Base-by-base conservation (phyloP, 1,140 invertebrate species). In the Conus ventricosus region DNA sequence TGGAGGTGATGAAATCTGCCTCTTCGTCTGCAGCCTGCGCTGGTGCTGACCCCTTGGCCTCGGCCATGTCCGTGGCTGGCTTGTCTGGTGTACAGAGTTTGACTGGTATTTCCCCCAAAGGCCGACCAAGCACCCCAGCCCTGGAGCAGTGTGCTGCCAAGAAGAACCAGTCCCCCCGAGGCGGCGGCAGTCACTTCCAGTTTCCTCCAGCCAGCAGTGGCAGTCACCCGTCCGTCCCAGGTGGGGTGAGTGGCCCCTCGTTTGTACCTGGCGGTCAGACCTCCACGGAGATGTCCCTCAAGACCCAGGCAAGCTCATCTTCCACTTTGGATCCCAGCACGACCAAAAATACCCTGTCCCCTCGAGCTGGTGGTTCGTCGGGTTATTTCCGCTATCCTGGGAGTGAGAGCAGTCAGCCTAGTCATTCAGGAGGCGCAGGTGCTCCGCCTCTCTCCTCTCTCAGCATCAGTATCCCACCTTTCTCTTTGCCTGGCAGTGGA, bases 371-470 rank as follows among this genome's bases (percentile, higher is more conserved):
- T 20, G 67, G 67, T 8, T 71, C 67, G 6, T 6, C 17, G 7
- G 67, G 67, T n/a, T 71, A 71, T 23, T 71, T 71, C 67, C 67
- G 67, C 67, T 71, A 71, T 20, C 67, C 67, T 71, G 67, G 67
- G 23, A 71, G 23, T n/a, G 67, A 71, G 67, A 23, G 67, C 67
- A 20, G 67, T 60, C 67, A 71, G 67, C 67, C 67, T 6, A n/a
- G 67, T 23, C 8, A 8, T 8, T 60, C 57, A 60, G 67, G 67
- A 5, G 7, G 20, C 23, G 67, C 67, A 23, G 23, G 67, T 20
- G 20, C 67, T n/a, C 13, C 6, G 1, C 11, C 11, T 6, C 67
- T 23, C 23, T 71, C 11, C 67, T 13, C 67, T n/a, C 67, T 71
- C 67, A 71, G 23, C 67, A 71, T 71, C 67, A 71, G 20, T 20